A percentile compares a stretch with the other conserved stretches of the same genome.
These are phyloP conservation scores for Irena cyanogastra DNA, from an alignment of 2,113 vertebrate genomes.

Conservation along the genomic window DNA sequence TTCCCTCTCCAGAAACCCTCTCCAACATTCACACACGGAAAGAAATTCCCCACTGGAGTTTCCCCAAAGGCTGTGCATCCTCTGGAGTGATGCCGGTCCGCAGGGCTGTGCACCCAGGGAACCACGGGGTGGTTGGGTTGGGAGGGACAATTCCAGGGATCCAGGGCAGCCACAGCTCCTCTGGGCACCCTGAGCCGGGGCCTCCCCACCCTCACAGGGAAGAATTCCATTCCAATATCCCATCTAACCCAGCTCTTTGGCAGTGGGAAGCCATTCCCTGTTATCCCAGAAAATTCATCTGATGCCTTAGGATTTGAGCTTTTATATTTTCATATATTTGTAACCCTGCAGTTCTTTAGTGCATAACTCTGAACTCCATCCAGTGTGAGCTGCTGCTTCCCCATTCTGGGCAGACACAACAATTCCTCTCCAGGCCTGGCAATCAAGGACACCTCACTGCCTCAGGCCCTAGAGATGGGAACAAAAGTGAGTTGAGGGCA, in stretches of 20 bases:
- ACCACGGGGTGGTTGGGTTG: background rate
- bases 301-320: background rate
- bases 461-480: background rate
- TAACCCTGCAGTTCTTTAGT: background rate
- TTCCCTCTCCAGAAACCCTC: background rate
- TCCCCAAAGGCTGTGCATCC: rapidly evolving
- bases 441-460: background rate
- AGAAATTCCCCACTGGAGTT: background rate
- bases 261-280: background rate
- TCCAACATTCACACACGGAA: rapidly evolving
- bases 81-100: rapidly evolving
- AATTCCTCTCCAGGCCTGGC: background rate
- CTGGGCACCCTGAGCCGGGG: background rate
- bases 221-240: background rate
- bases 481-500: background rate
- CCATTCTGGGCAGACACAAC: background rate
- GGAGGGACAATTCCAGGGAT: background rate
- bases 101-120: background rate
- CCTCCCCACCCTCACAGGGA: too few relatives aligned
- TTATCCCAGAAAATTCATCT: background rate
- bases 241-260: too few relatives aligned
- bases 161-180: background rate
- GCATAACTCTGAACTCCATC: background rate
- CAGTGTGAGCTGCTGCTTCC: background rate
- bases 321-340: background rate